phyloP scores from a whole-genome alignment of 2,113 vertebrate species.

The Actinemys pallida region DNA sequence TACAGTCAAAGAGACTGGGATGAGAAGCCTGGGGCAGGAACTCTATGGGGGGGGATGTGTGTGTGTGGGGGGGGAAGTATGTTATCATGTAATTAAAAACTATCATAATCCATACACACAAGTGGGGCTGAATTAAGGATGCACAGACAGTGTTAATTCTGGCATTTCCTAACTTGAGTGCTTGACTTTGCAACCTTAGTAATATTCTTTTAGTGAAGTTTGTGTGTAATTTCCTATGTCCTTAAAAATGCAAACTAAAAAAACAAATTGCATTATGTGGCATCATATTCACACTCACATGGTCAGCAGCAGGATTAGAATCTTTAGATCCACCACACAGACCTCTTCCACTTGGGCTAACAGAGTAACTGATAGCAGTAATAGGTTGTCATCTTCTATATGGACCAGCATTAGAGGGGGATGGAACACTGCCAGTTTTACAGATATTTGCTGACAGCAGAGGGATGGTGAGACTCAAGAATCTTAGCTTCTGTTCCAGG shows the following conservation, averaged over 20 bases:
- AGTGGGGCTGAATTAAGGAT: neutral
- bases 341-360: too few relatives aligned
- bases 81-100: neutral
- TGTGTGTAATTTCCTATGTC: neutral
- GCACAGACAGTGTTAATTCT: neutral
- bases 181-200: neutral
- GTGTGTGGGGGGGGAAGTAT: neutral
- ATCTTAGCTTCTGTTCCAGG: neutral
- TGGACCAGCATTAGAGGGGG: too few relatives aligned
- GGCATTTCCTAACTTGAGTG: neutral
- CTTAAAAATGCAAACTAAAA: neutral
- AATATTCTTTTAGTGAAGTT: neutral
- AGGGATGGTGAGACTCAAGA: neutral
- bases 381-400: neutral
- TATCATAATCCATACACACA: neutral
- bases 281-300: neutral
- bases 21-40: neutral
- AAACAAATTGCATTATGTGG: neutral
- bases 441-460: neutral
- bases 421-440: neutral
- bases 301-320: neutral
- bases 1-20: neutral
- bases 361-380: neutral
- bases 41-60: too few relatives aligned
- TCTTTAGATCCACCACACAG: too few relatives aligned